Conservation (phyloP, 1,140 invertebrate genomes). For the Drosophila repletoides region DNA sequence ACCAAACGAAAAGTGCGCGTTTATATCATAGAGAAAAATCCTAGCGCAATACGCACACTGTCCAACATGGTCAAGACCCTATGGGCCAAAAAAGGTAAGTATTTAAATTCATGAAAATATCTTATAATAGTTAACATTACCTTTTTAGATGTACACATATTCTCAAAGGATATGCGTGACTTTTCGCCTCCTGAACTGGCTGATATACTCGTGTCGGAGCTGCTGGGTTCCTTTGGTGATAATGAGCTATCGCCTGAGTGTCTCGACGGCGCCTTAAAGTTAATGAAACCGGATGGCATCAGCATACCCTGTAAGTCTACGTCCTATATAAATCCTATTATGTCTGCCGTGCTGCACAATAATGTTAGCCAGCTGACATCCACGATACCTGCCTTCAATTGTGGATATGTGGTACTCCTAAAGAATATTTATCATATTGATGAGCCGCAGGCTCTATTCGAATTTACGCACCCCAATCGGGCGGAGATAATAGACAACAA, state of each 20-base stretch:
- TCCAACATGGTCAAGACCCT: conserved; percentile 90
- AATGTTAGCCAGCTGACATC: conserved; percentile 71
- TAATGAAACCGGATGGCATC: conserved; percentile 94
- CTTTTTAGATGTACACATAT: conserved; percentile 85
- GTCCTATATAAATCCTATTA: conserved; percentile 94
- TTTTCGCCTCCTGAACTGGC: conserved; percentile 92
- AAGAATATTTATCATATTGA: conserved; percentile 95
- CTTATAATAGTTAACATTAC: background rate
- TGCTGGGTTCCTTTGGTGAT: conserved; percentile 98
- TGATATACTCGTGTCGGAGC: conserved; percentile 98
- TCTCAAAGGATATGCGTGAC: conserved; percentile 95
- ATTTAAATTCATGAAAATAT: background rate
- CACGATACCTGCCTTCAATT: conserved; percentile 46
- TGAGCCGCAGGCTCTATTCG: conserved; percentile 91
- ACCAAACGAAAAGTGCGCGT: conserved; percentile 85
- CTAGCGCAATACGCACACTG: conserved; percentile 96
- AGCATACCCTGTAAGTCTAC: conserved; percentile 96
- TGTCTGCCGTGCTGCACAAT: conserved; percentile 83
- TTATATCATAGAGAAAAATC: conserved; percentile 99
- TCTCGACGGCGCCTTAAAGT: conserved; percentile 95
- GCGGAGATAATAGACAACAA: conserved; percentile 88
- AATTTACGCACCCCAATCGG: conserved; percentile 94
- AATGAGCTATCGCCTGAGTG: conserved; percentile 99
- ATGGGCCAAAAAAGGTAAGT: conserved; percentile 88
- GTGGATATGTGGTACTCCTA: conserved; percentile 94